Conservation (phyloP, 2,888 invertebrate species). For the Alcis repandata region DNA sequence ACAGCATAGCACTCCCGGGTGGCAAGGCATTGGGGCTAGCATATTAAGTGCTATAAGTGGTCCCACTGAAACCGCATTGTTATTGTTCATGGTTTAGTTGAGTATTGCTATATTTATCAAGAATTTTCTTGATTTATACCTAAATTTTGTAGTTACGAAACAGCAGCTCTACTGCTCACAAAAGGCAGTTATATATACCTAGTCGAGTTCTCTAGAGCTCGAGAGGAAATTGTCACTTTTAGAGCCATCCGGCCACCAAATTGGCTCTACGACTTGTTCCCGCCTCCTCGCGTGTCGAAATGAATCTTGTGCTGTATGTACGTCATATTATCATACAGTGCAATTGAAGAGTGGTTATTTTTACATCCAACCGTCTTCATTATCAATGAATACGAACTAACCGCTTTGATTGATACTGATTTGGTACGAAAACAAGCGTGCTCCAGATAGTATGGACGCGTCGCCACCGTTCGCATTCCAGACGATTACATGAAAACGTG, state of each 20-base stretch:
- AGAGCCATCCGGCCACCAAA: slow-evolving; percentile 68
- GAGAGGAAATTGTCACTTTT: slow-evolving; percentile 74
- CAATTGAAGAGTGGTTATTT: slow-evolving; percentile 32
- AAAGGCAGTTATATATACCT: slow-evolving; percentile 33
- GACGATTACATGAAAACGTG: slow-evolving; percentile 64
- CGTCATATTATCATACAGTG: slow-evolving; percentile 13
- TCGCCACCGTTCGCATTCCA: slow-evolving; percentile 64
- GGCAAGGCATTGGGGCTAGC: slow-evolving; percentile 38
- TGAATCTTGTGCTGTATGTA: slow-evolving; percentile 32
- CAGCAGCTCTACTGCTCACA: neutral
- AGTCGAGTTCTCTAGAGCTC: slow-evolving; percentile 49
- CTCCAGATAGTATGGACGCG: slow-evolving; percentile 51
- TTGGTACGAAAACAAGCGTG: slow-evolving; percentile 49
- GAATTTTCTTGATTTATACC: slow-evolving; percentile 8
- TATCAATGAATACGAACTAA: slow-evolving; percentile 36
- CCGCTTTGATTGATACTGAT: slow-evolving; percentile 41
- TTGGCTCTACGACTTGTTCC: slow-evolving; percentile 62
- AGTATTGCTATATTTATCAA: slow-evolving; percentile 6
- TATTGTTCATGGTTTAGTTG: slow-evolving; percentile 23
- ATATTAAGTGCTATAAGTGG: slow-evolving; percentile 50
- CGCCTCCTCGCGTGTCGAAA: slow-evolving; percentile 55
- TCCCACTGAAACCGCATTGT: slow-evolving; percentile 63
- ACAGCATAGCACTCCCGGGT: slow-evolving; percentile 47
- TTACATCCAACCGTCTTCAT: slow-evolving; percentile 29
- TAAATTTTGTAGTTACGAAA: slow-evolving; percentile 7